A percentile compares a stretch with the other conserved stretches of the same genome.
phyloP scores from a whole-genome alignment of 2,888 invertebrate genomes.

The Mesochorus sp. region DNA sequence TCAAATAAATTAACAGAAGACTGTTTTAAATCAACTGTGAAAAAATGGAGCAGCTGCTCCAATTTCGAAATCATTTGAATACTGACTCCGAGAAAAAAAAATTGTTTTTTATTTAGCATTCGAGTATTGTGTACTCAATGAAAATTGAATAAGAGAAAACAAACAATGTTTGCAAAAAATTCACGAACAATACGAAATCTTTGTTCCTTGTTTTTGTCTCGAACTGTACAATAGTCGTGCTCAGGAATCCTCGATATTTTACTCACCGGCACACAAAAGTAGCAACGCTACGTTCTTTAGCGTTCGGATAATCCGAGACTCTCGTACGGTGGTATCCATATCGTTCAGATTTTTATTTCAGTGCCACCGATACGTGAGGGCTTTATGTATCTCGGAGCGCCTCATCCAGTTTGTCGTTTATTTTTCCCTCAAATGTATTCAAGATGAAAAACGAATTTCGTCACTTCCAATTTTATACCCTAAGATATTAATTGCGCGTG shows the following conservation, averaged over 20 bases:
- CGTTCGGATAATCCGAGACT: slow-evolving; percentile 62
- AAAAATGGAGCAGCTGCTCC: too few relatives aligned
- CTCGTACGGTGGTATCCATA: slow-evolving; percentile 63
- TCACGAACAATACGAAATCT: neutral
- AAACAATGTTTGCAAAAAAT: too few relatives aligned
- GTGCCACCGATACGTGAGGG: slow-evolving; percentile 23
- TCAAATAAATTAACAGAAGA: too few relatives aligned
- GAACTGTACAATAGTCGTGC: neutral
- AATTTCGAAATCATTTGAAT: too few relatives aligned
- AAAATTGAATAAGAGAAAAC: too few relatives aligned
- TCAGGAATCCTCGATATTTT: neutral
- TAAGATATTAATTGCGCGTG: neutral
- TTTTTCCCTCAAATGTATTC: neutral
- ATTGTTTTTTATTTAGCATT: too few relatives aligned
- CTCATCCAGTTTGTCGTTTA: slow-evolving; percentile 39
- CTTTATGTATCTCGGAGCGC: slow-evolving; percentile 37
- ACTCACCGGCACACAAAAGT: slow-evolving; percentile 64
- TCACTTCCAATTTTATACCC: neutral
- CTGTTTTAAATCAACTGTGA: too few relatives aligned
- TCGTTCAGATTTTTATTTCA: slow-evolving; percentile 42
- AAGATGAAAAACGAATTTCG: neutral
- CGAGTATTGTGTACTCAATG: too few relatives aligned
- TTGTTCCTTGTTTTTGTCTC: too few relatives aligned
- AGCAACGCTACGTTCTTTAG: slow-evolving; percentile 55
- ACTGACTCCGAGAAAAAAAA: too few relatives aligned